These are phyloP conservation scores for Alentia gelatinosa DNA, from an alignment of 2,888 invertebrate genomes.

Conservation along the genomic window DNA sequence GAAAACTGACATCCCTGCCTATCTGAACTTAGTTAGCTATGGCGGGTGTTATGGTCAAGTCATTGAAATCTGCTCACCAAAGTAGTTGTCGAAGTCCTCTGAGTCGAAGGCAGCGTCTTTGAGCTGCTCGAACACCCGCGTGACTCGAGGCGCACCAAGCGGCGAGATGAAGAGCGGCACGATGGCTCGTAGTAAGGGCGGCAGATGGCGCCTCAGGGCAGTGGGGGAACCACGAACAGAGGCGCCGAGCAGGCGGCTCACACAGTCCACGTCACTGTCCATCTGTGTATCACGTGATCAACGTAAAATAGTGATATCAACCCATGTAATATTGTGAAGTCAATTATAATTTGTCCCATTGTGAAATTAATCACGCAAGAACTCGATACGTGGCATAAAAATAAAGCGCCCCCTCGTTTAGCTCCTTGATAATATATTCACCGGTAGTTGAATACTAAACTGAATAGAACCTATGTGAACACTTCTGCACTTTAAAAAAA, in stretches of 20 bases:
- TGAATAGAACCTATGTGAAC: too few relatives aligned
- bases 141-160: slow-evolving; percentile 87
- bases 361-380: too few relatives aligned
- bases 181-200: slow-evolving; percentile 84
- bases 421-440: too few relatives aligned
- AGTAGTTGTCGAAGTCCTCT: slow-evolving; percentile 59
- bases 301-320: not conserved
- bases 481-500: too few relatives aligned
- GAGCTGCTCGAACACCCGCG: slow-evolving; percentile 85
- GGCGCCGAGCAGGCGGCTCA: slow-evolving; percentile 76
- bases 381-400: too few relatives aligned
- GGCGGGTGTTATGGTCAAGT: too few relatives aligned
- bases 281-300: slow-evolving; percentile 60
- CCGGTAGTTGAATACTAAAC: too few relatives aligned
- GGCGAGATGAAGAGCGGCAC: slow-evolving; percentile 88
- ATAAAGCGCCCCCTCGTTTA: too few relatives aligned
- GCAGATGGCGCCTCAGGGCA: slow-evolving; percentile 83
- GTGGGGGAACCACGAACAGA: slow-evolving; percentile 82
- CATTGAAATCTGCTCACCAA: slow-evolving; percentile 75
- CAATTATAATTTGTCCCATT: too few relatives aligned
- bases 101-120: slow-evolving; percentile 83
- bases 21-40: too few relatives aligned
- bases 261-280: slow-evolving; percentile 65
- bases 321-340: too few relatives aligned
- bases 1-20: too few relatives aligned